These are phyloP conservation scores for Tupaia chinensis DNA, from an alignment of 2,113 vertebrate species.

Conservation along the genomic window DNA sequence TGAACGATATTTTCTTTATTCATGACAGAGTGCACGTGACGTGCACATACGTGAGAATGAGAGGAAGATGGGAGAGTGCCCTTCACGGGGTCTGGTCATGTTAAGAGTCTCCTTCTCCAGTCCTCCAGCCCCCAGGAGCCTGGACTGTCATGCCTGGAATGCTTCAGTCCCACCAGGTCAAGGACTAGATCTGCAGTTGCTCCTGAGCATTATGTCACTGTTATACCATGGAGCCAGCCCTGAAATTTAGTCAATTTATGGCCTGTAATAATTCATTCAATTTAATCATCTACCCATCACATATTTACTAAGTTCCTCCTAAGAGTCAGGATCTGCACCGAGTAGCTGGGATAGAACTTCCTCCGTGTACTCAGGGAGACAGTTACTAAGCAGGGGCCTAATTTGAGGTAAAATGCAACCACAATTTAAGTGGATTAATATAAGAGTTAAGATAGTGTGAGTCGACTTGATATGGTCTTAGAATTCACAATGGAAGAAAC, in stretches of 20 bases:
- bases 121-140: too few relatives aligned
- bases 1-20: too few relatives aligned
- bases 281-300: not conserved
- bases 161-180: too few relatives aligned
- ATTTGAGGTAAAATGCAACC: not conserved
- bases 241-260: not conserved
- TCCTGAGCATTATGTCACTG: too few relatives aligned
- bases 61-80: too few relatives aligned
- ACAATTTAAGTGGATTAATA: not conserved
- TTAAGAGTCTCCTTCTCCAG: too few relatives aligned
- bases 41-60: too few relatives aligned
- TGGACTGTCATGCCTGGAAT: too few relatives aligned
- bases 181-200: too few relatives aligned
- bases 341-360: not conserved
- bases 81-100: too few relatives aligned
- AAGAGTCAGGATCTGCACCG: not conserved
- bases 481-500: not conserved
- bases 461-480: not conserved
- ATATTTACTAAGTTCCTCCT: not conserved
- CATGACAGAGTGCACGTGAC: too few relatives aligned
- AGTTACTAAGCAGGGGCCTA: not conserved
- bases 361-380: not conserved
- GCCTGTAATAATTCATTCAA: not conserved
- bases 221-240: not conserved
- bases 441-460: not conserved